A percentile compares a stretch with the other conserved stretches of the same genome.
Evolutionary conservation across 2,797 vertebrate genomes (phyloP).

Genomic region (Sandelia bainsii): DNA sequence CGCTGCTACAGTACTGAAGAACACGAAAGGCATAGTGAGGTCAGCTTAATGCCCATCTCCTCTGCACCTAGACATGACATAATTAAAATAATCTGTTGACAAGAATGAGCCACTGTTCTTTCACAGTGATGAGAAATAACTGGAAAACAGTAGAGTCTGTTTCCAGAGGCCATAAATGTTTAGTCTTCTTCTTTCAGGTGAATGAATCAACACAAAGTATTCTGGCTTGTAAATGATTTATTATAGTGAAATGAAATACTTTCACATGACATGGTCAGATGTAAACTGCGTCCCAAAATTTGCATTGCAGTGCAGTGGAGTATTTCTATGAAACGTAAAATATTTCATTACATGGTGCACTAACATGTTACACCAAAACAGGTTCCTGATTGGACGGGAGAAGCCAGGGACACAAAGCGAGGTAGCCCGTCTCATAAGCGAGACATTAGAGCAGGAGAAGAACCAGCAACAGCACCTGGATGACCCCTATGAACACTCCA

Average conservation of each 20-base stretch:
- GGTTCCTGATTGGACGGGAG: conserved; percentile 94
- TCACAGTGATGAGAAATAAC: conserved; percentile 19
- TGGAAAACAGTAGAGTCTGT: conserved; percentile 3
- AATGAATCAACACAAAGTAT: conserved; percentile 9
- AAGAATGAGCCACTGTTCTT: conserved; percentile 3
- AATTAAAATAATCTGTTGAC: conserved; percentile 12
- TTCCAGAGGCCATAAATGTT: neutral
- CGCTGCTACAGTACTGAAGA: conserved; percentile 95
- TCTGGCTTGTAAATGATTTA: conserved; percentile 55
- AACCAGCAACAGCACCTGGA: conserved; percentile 87
- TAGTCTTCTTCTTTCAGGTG: neutral
- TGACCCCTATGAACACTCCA: conserved; percentile 89
- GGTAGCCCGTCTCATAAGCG: conserved; percentile 93
- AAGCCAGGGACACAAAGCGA: conserved; percentile 93
- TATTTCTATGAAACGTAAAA: conserved; percentile 18
- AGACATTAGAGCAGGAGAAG: conserved; percentile 93
- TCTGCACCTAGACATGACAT: neutral
- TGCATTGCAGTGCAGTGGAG: conserved; percentile 33
- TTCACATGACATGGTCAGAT: neutral
- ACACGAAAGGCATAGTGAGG: conserved; percentile 94
- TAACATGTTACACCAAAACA: conserved; percentile 55
- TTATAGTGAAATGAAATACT: conserved; percentile 52
- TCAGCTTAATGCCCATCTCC: conserved; percentile 69
- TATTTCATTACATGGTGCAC: neutral
- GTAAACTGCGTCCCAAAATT: conserved; percentile 30